These are phyloP conservation scores for Laticauda laticaudata DNA, from an alignment of 2,113 vertebrate genomes.

Conservation along the genomic window DNA sequence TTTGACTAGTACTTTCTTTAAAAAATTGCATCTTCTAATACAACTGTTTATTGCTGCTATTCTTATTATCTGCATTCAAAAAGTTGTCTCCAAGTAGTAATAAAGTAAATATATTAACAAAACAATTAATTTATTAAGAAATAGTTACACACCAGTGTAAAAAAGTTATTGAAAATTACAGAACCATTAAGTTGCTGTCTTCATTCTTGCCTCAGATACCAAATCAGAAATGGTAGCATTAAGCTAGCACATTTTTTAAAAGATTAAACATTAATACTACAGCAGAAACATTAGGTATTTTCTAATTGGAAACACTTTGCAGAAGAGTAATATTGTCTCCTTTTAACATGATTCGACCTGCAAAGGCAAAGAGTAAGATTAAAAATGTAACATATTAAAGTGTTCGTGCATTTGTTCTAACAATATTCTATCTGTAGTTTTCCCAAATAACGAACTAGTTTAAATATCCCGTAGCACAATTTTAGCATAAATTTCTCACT, in stretches of 20 bases:
- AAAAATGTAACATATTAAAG: neutral
- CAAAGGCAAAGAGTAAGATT: constrained; percentile 45
- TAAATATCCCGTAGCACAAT: neutral
- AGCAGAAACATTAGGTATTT: neutral
- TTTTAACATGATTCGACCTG: constrained; percentile 97
- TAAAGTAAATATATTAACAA: neutral
- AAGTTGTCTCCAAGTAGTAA: neutral
- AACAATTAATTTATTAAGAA: constrained; percentile 39
- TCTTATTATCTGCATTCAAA: neutral
- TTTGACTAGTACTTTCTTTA: neutral
- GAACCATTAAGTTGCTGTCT: neutral
- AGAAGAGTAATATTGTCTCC: constrained; percentile 98
- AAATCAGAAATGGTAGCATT: neutral
- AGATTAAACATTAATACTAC: neutral
- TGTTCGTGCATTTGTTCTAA: neutral
- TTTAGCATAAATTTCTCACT: neutral
- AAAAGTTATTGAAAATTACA: constrained; percentile 22
- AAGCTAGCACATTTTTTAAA: neutral
- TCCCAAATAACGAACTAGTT: no score
- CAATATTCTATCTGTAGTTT: neutral
- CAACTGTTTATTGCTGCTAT: neutral
- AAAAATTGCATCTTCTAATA: neutral
- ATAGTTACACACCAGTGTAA: constrained; percentile 11
- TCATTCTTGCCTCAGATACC: neutral
- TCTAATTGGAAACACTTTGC: constrained; percentile 89